Conservation (phyloP, 1,140 invertebrate species). For the Trichonephila inaurata region DNA sequence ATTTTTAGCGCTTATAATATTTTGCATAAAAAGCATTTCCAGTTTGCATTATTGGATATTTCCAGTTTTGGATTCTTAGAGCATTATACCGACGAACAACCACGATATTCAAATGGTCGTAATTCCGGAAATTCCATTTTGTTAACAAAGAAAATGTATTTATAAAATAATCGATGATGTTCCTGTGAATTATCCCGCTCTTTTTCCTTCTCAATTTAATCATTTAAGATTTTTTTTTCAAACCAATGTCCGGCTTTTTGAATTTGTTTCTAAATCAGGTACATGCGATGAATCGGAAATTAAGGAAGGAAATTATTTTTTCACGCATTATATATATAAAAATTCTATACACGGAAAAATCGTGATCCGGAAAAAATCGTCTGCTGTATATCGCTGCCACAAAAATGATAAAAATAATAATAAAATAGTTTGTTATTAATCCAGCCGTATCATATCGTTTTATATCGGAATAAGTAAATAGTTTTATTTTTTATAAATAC, state of each 20-base stretch:
- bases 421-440: neutral
- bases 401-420: neutral
- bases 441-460: neutral
- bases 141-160: too few relatives aligned
- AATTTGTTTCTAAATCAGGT: neutral
- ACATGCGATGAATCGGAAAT: neutral
- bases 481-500: too few relatives aligned
- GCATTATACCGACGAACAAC: too few relatives aligned
- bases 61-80: too few relatives aligned
- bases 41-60: too few relatives aligned
- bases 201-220: neutral
- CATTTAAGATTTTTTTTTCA: neutral
- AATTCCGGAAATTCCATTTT: too few relatives aligned
- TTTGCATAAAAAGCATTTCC: too few relatives aligned
- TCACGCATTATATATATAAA: constrained; percentile 12
- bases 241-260: neutral
- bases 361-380: constrained; percentile 2
- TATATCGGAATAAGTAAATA: too few relatives aligned
- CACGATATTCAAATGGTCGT: too few relatives aligned
- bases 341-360: neutral
- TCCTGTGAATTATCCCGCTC: neutral
- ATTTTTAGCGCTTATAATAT: too few relatives aligned
- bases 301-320: neutral
- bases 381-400: neutral
- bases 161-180: neutral